Base-by-base conservation (phyloP, 2,888 invertebrate genomes). In the Synergus umbraculus region DNA sequence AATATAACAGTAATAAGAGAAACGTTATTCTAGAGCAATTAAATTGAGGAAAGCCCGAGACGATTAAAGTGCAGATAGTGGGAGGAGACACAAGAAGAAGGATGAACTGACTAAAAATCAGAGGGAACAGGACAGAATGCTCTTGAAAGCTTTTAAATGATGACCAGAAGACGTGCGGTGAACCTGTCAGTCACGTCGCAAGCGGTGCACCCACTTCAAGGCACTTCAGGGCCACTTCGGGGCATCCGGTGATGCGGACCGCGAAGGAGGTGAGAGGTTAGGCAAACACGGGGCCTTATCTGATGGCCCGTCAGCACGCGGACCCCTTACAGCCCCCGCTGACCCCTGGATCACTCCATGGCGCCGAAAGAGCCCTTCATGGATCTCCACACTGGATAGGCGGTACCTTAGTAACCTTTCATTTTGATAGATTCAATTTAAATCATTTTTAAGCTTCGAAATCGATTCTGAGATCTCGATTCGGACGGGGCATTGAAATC, bases 201-300 rank as follows among this genome's bases (percentile, higher is more conserved):
- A 83, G 87, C 87, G 88, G 87, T 84, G 86, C 89, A 89, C 88
- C 88, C 87, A 87, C 87, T 86, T 87, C 85, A 81, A 83, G 81
- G 81, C 83, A 85, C 87, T 88, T 87, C 83, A 84, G 82, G 83
- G 83, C 85, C 83, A 82, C 83, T 84, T 82, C 83, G 83, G 85
- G 84, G 84, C 85, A 81, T 82, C 73, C 73, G 73, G 49, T 29
- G 73, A 87, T 85, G 83, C 83, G 83, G 86, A 85, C 84, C 83
- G 82, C 83, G 84, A 83, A 83, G 86, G 88, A 91, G 91, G 91
- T 91, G 90, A 91, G 90, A 91, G 91, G 91, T 91, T 91, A 91
- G 87, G 87, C 90, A 91, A 91, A 91, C 91, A 91, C 89, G 90
- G 85, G 87, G 86, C 82, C 88, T 91, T 91, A 91, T 91, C 91